Conservation (phyloP, 1,140 invertebrate genomes). For the Drosophila jambulina region DNA sequence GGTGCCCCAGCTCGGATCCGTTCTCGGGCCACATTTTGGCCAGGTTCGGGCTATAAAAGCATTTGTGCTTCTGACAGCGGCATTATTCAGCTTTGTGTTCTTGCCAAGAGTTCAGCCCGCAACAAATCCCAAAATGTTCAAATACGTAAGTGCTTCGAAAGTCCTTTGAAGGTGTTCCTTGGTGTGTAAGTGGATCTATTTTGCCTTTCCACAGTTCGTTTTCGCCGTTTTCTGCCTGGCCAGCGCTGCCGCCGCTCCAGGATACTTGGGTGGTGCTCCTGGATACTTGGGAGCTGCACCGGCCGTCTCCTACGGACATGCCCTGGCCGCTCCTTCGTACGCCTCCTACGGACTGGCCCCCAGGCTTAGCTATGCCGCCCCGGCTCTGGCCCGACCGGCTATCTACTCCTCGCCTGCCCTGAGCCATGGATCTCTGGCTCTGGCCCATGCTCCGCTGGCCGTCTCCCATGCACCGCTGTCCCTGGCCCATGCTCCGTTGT, state of each 20-base stretch:
- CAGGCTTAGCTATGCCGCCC: slow-evolving; percentile 55
- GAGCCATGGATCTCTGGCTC: slow-evolving; percentile 60
- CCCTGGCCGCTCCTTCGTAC: slow-evolving; percentile 45
- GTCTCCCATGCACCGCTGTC: slow-evolving; percentile 17
- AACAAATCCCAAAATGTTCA: slow-evolving; percentile 66
- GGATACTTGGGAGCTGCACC: slow-evolving; percentile 45
- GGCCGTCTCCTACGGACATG: slow-evolving; percentile 49
- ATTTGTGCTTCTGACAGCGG: slow-evolving; percentile 47
- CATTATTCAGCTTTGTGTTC: slow-evolving; percentile 79
- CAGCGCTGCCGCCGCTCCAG: slow-evolving; percentile 73
- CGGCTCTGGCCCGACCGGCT: slow-evolving; percentile 41
- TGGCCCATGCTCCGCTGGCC: slow-evolving; percentile 23
- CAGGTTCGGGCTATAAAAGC: slow-evolving; percentile 75
- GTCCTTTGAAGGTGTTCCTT: not conserved
- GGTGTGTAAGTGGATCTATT: not conserved
- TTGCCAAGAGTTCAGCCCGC: slow-evolving; percentile 51
- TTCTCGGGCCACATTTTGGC: slow-evolving; percentile 53
- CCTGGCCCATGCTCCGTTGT: slow-evolving; percentile 26
- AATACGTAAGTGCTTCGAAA: slow-evolving; percentile 67
- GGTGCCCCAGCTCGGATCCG: slow-evolving; percentile 16
- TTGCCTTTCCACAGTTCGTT: slow-evolving; percentile 46
- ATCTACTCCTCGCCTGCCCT: slow-evolving; percentile 40
- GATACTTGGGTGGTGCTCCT: slow-evolving; percentile 67
- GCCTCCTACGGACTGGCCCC: slow-evolving; percentile 54
- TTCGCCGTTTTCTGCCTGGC: slow-evolving; percentile 67